Base-by-base conservation (phyloP, 1,140 invertebrate genomes). In the Drosophila nigromelanica region DNA sequence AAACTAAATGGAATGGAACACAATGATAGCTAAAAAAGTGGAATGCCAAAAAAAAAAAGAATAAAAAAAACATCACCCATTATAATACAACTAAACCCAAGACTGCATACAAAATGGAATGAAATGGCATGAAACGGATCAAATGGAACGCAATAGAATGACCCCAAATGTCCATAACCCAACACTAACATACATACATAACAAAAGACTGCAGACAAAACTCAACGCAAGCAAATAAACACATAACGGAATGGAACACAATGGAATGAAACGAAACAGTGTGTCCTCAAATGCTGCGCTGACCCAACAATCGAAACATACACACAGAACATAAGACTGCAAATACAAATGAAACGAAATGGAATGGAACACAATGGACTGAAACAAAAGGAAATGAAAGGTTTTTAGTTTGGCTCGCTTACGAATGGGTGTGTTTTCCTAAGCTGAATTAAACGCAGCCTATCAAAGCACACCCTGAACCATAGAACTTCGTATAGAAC, bases 191-290 rank as follows among this genome's bases (percentile, higher is more conserved):
- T 8, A 27, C 24, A 12, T 8, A 27, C 47, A 27, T 2, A 45
- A 55, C 52, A 55, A 35, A 55, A 55, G 24, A 58, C 37, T 43
- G 55, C 39, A 56, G 37, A 42, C 48, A 6, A 51, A 14, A 33
- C 4, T 2, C 2, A 30, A 14, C 12, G 2, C 15, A 24, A n/a
- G 10, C 4, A 21, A 21, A 21, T 18, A 37, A 35, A 12, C 10
- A 39, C 5, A 12, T 14, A 11, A 54, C 39, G 33, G 30, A 21
- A 24, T 18, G 5, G 24, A 51, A 47, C 18, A 18, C 10, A 47
- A 47, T 24, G 21, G 12, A 47, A 47, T 12, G 33, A 27, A 27
- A 6, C 27, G 27, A 27, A 1, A 27, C 27, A 27, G 27, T 6
- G 5, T 27, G 5, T 27, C 27, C 27, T 27, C 5, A 6, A 27